A percentile compares a stretch with the other conserved stretches of the same genome.
These are phyloP conservation scores for Aphelocoma californica DNA, from an alignment of 2,797 vertebrate species.

Conservation along the genomic window DNA sequence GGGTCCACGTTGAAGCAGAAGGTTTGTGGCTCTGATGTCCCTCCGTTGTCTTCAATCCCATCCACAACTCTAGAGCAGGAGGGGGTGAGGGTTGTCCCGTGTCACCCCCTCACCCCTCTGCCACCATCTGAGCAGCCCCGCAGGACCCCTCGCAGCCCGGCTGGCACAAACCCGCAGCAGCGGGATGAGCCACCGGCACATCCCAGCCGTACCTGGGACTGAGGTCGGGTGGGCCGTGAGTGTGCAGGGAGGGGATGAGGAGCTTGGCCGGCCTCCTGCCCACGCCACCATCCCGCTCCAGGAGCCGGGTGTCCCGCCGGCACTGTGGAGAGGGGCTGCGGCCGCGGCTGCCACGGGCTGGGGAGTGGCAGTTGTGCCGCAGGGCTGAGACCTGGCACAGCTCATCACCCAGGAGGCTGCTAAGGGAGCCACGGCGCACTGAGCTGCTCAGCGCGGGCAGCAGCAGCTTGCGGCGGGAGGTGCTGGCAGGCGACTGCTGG, in stretches of 20 bases:
- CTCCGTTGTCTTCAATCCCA: slow-evolving; percentile 89
- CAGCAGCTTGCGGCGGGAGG: slow-evolving; percentile 75
- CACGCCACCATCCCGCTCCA: background rate
- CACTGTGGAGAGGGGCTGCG: slow-evolving; percentile 75
- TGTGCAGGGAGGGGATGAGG: slow-evolving; percentile 84
- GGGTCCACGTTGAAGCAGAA: slow-evolving; percentile 84
- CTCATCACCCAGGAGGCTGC: slow-evolving; percentile 85
- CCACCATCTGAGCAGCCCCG: background rate
- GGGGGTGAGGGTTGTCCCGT: background rate
- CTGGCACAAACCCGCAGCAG: background rate
- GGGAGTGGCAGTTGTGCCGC: slow-evolving; percentile 76
- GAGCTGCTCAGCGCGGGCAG: slow-evolving; percentile 79
- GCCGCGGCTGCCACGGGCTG: slow-evolving; percentile 73
- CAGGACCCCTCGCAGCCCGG: accelerated
- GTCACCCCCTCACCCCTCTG: background rate
- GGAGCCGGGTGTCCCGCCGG: slow-evolving; percentile 51
- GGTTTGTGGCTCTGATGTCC: slow-evolving; percentile 63
- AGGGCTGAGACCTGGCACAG: slow-evolving; percentile 79
- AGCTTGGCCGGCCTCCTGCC: slow-evolving; percentile 81
- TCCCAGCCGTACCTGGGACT: slow-evolving; percentile 85
- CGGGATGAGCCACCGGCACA: accelerated
- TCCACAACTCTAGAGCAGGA: slow-evolving; percentile 85
- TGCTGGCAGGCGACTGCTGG: slow-evolving; percentile 76
- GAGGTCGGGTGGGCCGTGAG: slow-evolving; percentile 83
- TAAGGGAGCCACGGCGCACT: slow-evolving; percentile 75